Base-by-base conservation (phyloP, 2,113 vertebrate species). In the Vimba vimba region DNA sequence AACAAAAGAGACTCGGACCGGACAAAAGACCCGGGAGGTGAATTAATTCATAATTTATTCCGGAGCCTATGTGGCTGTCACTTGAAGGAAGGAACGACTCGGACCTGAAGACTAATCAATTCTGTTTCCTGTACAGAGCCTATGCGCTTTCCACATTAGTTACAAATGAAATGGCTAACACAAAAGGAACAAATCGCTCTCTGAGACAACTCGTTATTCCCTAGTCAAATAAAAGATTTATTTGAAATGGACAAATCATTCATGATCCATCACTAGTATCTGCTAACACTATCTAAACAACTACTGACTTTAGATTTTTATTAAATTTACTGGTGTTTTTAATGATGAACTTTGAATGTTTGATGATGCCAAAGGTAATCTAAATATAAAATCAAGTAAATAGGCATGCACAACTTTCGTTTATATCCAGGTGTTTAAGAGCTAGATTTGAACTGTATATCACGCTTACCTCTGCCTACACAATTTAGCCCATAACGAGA, bases 401-500 rank as follows among this genome's bases (percentile, higher is more conserved):
- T 21, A 9, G 4, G 17, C 17, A 69, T 69, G 7, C 30, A 68
- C 27, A 36, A 9, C 25, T 0, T 79, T 87, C 2, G 19, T 57
- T 90, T 87, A 81, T 87, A 81, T 75, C 84, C 12, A 68, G 33
- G 50, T 39, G 84, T 79, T 89, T 88, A 6, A 71, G 11, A 74
- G 10, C 1, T 82, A 82, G 85, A 86, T 82, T 68, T 21, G 1
- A 66, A 59, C 62, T 1, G 43, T 27, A 69, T 85, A 88, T 89
- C 15, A 45, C 78, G 86, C 62, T 47, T 86, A 90, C 30, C 86
- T 59, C 76, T 79, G 5, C 13, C 86, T 87, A 81, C 57, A 45
- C 78, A 79, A 13, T 71, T 79, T 74, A 15, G 84, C 71, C 43
- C 9, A 33, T 80, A 79, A 84, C 55, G 73, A 84, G 86, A 76